Evolutionary conservation across 53 echinoderm and acorn worm genomes (phyloP).

Genomic region (Echinarachnius parma): DNA sequence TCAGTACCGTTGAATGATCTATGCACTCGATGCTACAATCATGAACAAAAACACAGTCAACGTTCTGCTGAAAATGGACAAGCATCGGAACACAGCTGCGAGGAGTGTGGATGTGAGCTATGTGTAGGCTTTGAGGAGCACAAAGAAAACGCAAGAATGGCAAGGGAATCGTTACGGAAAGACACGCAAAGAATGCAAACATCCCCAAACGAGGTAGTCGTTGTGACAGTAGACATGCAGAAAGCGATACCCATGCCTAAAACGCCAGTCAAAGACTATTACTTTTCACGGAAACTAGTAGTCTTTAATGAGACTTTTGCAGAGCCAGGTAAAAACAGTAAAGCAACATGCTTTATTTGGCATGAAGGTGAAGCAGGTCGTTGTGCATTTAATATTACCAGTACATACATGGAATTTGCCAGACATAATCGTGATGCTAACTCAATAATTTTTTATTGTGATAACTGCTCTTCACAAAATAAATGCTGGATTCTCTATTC

Average conservation of each 20-base stretch:
- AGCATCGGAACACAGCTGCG: slow-evolving; percentile 40
- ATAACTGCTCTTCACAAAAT: slow-evolving; percentile 54
- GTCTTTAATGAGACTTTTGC: slow-evolving; percentile 63
- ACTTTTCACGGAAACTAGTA: slow-evolving; percentile 51
- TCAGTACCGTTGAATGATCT: slow-evolving; percentile 42
- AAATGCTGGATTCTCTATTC: slow-evolving; percentile 50
- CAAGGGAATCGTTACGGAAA: slow-evolving; percentile 34
- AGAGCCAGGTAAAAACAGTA: slow-evolving; percentile 45
- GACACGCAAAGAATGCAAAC: slow-evolving; percentile 36
- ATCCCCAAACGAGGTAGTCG: slow-evolving; percentile 22
- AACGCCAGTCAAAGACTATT: slow-evolving; percentile 48
- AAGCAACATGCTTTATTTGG: slow-evolving; percentile 37
- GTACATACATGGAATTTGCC: slow-evolving; percentile 40
- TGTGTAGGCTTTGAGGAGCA: slow-evolving; percentile 26
- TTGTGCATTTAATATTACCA: slow-evolving; percentile 34
- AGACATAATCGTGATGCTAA: slow-evolving; percentile 35
- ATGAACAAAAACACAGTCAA: slow-evolving; percentile 28
- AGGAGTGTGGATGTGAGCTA: slow-evolving; percentile 24
- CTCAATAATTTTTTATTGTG: slow-evolving; percentile 30
- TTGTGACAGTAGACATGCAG: slow-evolving; percentile 51
- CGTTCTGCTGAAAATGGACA: slow-evolving; percentile 22
- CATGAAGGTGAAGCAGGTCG: slow-evolving; percentile 60
- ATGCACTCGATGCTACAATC: slow-evolving; percentile 40
- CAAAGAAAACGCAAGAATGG: slow-evolving; percentile 36
- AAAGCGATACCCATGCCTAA: slow-evolving; percentile 51